These are phyloP conservation scores for Therioaphis trifolii DNA, from an alignment of 2,888 invertebrate genomes.

Conservation along the genomic window DNA sequence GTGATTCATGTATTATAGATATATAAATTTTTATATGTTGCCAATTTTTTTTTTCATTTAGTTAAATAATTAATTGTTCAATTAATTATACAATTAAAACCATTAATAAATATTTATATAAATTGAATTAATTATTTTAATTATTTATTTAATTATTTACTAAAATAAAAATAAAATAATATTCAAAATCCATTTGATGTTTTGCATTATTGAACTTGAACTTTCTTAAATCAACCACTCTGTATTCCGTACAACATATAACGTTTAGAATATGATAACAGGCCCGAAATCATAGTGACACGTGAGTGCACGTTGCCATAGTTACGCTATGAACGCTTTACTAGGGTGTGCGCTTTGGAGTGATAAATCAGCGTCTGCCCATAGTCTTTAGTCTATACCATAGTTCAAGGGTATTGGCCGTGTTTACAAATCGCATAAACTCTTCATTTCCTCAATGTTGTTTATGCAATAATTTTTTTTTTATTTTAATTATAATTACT, in stretches of 20 bases:
- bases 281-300: neutral
- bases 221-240: neutral
- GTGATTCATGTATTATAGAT: too few relatives aligned
- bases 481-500: constrained; percentile 1
- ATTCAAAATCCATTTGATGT: too few relatives aligned
- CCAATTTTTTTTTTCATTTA: too few relatives aligned
- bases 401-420: constrained; percentile 26
- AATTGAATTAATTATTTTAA: too few relatives aligned
- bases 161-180: too few relatives aligned
- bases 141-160: too few relatives aligned
- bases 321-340: neutral
- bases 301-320: constrained; percentile 22
- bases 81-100: too few relatives aligned
- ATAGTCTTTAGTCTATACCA: too few relatives aligned
- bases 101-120: too few relatives aligned
- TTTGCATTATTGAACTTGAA: neutral
- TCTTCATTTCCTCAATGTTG: constrained; percentile 15
- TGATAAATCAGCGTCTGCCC: neutral
- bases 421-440: constrained; percentile 32
- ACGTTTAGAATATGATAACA: neutral
- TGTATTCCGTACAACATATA: constrained; percentile 45
- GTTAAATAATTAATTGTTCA: too few relatives aligned
- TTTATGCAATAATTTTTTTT: constrained; percentile 27
- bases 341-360: neutral
- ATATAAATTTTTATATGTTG: too few relatives aligned